These are phyloP conservation scores for Sinelater perroti DNA, from an alignment of 2,888 invertebrate species.

Conservation along the genomic window DNA sequence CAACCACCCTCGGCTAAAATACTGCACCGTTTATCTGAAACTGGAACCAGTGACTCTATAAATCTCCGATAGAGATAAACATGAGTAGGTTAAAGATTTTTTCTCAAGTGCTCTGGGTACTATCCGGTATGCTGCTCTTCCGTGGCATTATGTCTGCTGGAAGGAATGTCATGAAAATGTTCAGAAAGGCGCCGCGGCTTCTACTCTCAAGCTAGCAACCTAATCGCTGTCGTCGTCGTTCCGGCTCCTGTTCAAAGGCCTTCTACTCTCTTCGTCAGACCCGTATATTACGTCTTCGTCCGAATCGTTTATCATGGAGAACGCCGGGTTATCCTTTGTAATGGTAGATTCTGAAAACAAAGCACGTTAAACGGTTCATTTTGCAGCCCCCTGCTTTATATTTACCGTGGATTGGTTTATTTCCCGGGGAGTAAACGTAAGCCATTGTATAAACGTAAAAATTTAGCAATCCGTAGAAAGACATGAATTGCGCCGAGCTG, in stretches of 20 bases:
- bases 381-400: no score
- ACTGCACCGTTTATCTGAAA: no score
- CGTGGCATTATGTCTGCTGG: neutral
- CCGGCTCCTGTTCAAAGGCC: constrained; percentile 77
- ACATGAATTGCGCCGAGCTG: constrained; percentile 95
- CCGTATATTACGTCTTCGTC: constrained; percentile 97
- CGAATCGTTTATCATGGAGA: constrained; percentile 98
- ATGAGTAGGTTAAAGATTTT: no score
- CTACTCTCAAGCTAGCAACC: constrained; percentile 45
- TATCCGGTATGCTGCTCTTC: neutral
- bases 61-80: no score
- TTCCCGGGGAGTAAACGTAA: constrained; percentile 91
- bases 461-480: constrained; percentile 92
- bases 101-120: constrained; percentile 2
- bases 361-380: no score
- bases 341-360: constrained; percentile 79
- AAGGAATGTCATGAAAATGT: constrained; percentile 1
- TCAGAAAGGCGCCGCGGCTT: neutral
- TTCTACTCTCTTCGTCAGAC: constrained; percentile 86
- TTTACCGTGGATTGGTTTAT: constrained; percentile 84
- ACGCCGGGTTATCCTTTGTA: constrained; percentile 96
- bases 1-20: no score
- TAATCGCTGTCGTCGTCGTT: constrained; percentile 79
- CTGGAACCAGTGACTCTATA: no score
- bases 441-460: constrained; percentile 94